Evolutionary conservation across 2,113 vertebrate species (phyloP).

Genomic region (Vulpes vulpes): DNA sequence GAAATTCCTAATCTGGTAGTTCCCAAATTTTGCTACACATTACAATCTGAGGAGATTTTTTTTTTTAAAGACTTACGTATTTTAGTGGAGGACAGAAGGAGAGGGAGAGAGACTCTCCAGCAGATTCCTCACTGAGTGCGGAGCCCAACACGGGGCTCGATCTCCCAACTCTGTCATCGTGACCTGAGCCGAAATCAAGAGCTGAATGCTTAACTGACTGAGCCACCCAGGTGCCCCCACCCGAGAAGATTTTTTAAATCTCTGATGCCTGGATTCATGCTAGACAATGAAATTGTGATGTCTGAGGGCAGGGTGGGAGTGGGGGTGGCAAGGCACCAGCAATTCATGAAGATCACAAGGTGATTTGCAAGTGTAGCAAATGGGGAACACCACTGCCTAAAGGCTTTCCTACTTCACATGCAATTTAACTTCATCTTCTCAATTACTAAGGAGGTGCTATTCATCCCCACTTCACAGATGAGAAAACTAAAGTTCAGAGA

Average conservation of each 20-base stretch:
- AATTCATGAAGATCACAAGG: constrained; percentile 21
- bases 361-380: not conserved
- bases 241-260: not conserved
- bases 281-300: constrained; percentile 22
- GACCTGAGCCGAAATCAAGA: not conserved
- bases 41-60: constrained; percentile 42
- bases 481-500: constrained; percentile 22
- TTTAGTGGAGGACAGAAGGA: not conserved
- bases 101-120: not conserved
- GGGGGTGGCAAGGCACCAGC: not conserved
- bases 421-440: constrained; percentile 40
- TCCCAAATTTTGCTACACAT: constrained; percentile 16
- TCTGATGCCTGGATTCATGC: not conserved
- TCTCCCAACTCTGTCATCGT: not conserved
- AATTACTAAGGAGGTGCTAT: not conserved
- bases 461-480: constrained; percentile 18
- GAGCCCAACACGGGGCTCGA: not conserved
- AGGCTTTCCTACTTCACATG: not conserved
- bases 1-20: not conserved
- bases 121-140: not conserved
- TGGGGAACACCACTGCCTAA: not conserved
- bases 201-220: not conserved
- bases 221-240: not conserved
- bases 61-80: not conserved
- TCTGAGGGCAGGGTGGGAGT: not conserved